A percentile compares a stretch with the other conserved stretches of the same genome.
Evolutionary conservation across 2,888 invertebrate genomes (phyloP).

Genomic region (Lithophane semibrunnea): DNA sequence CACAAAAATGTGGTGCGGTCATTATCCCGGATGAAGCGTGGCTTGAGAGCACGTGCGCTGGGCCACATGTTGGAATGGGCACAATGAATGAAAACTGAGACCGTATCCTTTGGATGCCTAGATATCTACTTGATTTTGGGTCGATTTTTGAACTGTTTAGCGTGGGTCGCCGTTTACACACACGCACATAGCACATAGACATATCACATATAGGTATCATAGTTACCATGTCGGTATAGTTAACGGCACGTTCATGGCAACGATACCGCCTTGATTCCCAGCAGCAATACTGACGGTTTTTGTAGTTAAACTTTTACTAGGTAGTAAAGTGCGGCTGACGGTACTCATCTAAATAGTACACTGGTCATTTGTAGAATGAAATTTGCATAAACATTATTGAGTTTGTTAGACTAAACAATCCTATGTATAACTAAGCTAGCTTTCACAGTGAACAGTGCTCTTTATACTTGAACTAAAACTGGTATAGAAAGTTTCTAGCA

Average conservation of each 20-base stretch:
- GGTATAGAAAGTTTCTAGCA: constrained; percentile 63
- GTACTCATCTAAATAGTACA: not conserved
- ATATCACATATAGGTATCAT: not conserved
- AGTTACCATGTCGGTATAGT: not conserved
- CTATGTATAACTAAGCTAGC: constrained; percentile 35
- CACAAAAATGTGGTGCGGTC: constrained; percentile 81
- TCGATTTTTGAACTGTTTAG: not conserved
- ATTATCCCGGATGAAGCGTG: constrained; percentile 74
- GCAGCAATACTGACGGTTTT: not conserved
- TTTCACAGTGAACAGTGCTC: constrained; percentile 55
- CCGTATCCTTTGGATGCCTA: not conserved
- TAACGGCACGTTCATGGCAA: not conserved
- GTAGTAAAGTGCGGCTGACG: not conserved
- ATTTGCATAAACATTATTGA: constrained; percentile 12
- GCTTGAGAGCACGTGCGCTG: constrained; percentile 72
- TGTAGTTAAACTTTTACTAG: not conserved
- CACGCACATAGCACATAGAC: too few relatives aligned
- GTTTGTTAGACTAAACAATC: constrained; percentile 4
- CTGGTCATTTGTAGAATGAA: not conserved
- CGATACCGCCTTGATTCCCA: not conserved
- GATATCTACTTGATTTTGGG: not conserved
- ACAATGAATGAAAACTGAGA: constrained; percentile 9
- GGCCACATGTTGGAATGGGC: constrained; percentile 60
- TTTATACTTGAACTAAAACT: constrained; percentile 46
- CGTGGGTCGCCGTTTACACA: not conserved